Conservation (phyloP, 1,140 invertebrate genomes). For the Aethina tumida region DNA sequence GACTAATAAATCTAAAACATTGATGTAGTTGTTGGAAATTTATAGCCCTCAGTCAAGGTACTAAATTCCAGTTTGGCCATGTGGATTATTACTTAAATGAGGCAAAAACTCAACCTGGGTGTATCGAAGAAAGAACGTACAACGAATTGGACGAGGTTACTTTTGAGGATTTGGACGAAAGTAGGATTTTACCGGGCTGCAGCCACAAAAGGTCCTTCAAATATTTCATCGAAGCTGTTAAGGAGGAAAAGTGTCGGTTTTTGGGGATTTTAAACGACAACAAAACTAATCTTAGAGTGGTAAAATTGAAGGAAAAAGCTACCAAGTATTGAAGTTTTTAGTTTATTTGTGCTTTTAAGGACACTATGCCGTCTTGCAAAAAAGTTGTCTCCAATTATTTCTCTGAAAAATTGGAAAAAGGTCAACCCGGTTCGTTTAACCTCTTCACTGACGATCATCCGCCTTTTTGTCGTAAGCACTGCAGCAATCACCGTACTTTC, state of each 20-base stretch:
- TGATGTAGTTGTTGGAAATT: conserved; percentile 3
- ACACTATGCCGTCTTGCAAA: too few relatives aligned
- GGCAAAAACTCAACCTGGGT: conserved; percentile 29
- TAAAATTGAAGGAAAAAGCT: too few relatives aligned
- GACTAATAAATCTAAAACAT: not conserved
- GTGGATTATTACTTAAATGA: conserved; percentile 31
- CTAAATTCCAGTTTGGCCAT: conserved; percentile 23
- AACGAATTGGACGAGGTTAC: conserved; percentile 21
- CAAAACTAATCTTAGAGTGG: conserved; percentile 21
- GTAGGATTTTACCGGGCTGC: conserved; percentile 29
- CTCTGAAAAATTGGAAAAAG: too few relatives aligned
- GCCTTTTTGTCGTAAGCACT: too few relatives aligned
- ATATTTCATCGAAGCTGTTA: conserved; percentile 30
- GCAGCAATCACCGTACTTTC: too few relatives aligned
- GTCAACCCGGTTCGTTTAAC: too few relatives aligned
- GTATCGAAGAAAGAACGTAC: conserved; percentile 19
- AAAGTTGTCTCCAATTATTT: too few relatives aligned
- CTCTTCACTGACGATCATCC: too few relatives aligned
- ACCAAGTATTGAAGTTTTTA: not conserved
- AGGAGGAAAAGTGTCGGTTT: conserved; percentile 27
- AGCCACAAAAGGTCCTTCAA: conserved; percentile 33
- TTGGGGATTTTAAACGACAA: conserved; percentile 25
- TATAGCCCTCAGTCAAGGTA: conserved; percentile 27
- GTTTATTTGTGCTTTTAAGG: not conserved
- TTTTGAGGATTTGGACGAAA: conserved; percentile 22